These are phyloP conservation scores for Embiotoca jacksoni DNA, from an alignment of 2,113 vertebrate species.

Conservation along the genomic window DNA sequence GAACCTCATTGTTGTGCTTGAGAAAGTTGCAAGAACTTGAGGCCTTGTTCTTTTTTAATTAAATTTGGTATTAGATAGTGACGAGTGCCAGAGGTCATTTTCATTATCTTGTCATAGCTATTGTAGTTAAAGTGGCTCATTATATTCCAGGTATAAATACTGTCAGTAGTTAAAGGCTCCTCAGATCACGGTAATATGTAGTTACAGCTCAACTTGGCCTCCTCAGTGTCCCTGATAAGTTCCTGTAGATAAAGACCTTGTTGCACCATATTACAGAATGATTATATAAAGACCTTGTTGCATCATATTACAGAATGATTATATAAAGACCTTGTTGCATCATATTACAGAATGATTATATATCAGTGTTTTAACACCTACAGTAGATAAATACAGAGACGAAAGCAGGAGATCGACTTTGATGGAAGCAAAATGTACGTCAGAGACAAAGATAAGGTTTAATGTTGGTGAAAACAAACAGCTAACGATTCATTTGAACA, in stretches of 20 bases:
- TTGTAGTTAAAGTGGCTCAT: background rate
- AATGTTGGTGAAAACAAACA: background rate
- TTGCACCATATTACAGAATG: no score
- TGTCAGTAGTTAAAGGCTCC: background rate
- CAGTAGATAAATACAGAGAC: no score
- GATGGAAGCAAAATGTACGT: conserved; percentile 4
- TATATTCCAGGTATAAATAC: background rate
- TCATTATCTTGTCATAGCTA: no score
- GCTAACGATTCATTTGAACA: background rate
- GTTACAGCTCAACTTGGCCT: background rate
- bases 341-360: background rate
- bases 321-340: background rate
- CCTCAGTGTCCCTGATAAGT: conserved; percentile 1
- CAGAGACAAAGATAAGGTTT: fast-evolving
- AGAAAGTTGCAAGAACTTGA: no score
- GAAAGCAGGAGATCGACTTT: background rate
- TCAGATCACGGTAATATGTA: background rate
- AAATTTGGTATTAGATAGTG: no score
- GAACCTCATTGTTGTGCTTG: no score
- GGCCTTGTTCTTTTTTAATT: no score
- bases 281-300: no score
- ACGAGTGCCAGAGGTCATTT: no score
- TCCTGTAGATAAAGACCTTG: background rate
- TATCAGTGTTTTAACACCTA: background rate
- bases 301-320: background rate